These are phyloP conservation scores for Sycobia sp. DNA, from an alignment of 1,140 invertebrate genomes.

Conservation along the genomic window DNA sequence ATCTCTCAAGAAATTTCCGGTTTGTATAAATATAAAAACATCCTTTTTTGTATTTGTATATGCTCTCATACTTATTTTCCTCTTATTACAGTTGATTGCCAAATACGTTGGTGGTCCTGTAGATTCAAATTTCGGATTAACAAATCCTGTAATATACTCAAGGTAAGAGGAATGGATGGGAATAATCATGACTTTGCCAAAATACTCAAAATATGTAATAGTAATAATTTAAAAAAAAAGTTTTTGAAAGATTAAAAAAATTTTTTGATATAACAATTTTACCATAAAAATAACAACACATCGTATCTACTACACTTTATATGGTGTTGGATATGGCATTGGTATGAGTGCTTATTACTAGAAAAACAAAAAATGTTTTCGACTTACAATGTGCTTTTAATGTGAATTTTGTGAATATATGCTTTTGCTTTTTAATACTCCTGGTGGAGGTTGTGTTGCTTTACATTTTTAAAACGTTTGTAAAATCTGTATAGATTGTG, in stretches of 20 bases:
- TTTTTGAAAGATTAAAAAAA: no score
- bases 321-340: no score
- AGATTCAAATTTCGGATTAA: conserved; percentile 50
- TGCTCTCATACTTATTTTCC: not conserved
- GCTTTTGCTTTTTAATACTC: conserved; percentile 25
- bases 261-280: not conserved
- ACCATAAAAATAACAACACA: no score
- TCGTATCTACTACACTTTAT: no score
- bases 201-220: conserved; percentile 11
- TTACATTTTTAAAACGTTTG: no score
- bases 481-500: conserved; percentile 6
- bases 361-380: no score
- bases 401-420: conserved; percentile 7
- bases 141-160: conserved; percentile 52
- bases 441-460: conserved; percentile 16
- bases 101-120: conserved; percentile 57
- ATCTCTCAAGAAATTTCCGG: conserved; percentile 47
- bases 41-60: conserved; percentile 5
- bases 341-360: no score
- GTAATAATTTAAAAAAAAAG: not conserved
- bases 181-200: conserved; percentile 14
- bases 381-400: conserved; percentile 8
- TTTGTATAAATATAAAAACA: conserved; percentile 40
- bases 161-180: conserved; percentile 49
- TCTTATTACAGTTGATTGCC: conserved; percentile 50